These are phyloP conservation scores for Andrena haemorrhoa DNA, from an alignment of 2,888 invertebrate species.

Conservation along the genomic window DNA sequence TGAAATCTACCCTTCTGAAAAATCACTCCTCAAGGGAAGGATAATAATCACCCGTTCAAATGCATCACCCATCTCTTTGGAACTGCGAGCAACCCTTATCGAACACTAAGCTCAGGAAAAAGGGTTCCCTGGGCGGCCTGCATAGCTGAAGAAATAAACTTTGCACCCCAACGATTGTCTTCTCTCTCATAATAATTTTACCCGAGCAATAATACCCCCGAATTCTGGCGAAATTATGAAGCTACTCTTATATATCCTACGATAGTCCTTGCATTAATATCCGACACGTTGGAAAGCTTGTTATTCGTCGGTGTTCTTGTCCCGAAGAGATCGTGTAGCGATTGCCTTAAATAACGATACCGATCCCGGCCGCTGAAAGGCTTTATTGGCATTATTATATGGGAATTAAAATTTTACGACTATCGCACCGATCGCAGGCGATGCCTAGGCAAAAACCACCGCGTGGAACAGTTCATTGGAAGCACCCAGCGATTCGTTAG, in stretches of 20 bases:
- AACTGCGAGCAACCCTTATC: too few species aligned
- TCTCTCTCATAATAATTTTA: too few species aligned
- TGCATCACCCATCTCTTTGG: too few species aligned
- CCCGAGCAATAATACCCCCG: too few species aligned
- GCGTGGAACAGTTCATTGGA: constrained; percentile 32
- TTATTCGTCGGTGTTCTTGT: background rate
- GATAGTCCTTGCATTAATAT: background rate
- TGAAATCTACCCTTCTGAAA: too few species aligned
- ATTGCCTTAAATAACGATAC: constrained; percentile 11
- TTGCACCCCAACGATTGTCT: too few species aligned
- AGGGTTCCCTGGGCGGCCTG: too few species aligned
- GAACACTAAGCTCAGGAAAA: too few species aligned
- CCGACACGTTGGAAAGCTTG: constrained; percentile 18
- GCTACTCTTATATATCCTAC: background rate
- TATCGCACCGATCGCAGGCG: constrained; percentile 38
- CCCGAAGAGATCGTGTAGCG: constrained; percentile 30
- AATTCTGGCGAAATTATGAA: too few species aligned
- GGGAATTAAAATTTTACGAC: constrained; percentile 32
- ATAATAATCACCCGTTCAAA: too few species aligned
- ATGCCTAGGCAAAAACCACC: constrained; percentile 19
- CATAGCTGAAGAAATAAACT: too few species aligned
- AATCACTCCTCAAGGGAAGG: too few species aligned
- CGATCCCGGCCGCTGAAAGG: background rate
- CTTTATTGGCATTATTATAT: constrained; percentile 36
- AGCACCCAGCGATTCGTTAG: constrained; percentile 52